These are phyloP conservation scores for Bujurquina vittata DNA, from an alignment of 2,113 vertebrate genomes.

Conservation along the genomic window DNA sequence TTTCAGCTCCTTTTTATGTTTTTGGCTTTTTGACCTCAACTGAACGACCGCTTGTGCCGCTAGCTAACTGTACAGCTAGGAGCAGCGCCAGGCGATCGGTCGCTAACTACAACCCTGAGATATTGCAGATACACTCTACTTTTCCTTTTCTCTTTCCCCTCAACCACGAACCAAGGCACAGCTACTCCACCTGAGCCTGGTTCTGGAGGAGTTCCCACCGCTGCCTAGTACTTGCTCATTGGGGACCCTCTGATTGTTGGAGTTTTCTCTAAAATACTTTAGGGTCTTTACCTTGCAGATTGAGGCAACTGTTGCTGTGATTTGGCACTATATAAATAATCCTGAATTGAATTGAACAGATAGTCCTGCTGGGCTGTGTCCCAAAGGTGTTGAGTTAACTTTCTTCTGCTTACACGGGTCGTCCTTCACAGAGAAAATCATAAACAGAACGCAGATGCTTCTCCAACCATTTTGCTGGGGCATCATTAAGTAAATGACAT, in stretches of 20 bases:
- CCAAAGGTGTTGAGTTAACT: not conserved
- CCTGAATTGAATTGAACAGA: not conserved
- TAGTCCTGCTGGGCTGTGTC: not conserved
- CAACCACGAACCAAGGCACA: not conserved
- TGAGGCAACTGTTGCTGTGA: not conserved
- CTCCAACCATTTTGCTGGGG: not conserved
- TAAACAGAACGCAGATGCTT: conserved; percentile 37
- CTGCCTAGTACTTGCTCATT: not conserved
- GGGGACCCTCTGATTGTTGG: not conserved
- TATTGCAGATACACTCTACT: not conserved
- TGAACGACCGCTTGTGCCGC: too few relatives aligned
- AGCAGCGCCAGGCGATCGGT: too few relatives aligned
- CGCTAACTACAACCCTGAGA: too few relatives aligned
- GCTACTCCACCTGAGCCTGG: not conserved
- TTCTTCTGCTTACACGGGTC: not conserved
- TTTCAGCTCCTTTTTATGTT: not conserved
- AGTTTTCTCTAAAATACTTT: accelerated
- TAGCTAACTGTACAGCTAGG: too few relatives aligned
- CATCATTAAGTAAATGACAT: conserved; percentile 50
- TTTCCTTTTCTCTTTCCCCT: not conserved
- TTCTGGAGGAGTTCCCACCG: not conserved
- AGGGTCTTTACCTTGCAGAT: accelerated
- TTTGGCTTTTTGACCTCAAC: not conserved
- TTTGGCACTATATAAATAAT: not conserved
- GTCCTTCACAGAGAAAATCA: conserved; percentile 32